A percentile compares a stretch with the other conserved stretches of the same genome.
Conservation (phyloP, 2,113 vertebrate genomes). For the Melanostigma gelatinosum region DNA sequence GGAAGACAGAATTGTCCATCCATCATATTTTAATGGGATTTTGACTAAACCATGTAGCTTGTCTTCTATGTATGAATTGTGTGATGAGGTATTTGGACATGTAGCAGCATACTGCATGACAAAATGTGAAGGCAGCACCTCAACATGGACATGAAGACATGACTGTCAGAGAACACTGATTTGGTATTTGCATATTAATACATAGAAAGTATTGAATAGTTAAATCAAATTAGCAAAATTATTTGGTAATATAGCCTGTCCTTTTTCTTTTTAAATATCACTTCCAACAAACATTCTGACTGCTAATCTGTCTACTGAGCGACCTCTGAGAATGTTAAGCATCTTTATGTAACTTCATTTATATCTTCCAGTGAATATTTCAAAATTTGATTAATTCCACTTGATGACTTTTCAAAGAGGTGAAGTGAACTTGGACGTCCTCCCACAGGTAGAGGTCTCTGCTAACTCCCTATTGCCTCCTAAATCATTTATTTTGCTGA, state of each 20-base stretch:
- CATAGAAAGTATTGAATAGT: background rate
- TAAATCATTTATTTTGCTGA: constrained; percentile 59
- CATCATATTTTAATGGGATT: constrained; percentile 49
- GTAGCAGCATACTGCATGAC: constrained; percentile 11
- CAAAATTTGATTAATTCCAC: constrained; percentile 48
- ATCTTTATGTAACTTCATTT: constrained; percentile 20
- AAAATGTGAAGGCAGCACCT: constrained; percentile 34
- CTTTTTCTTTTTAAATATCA: background rate
- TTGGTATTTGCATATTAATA: constrained; percentile 16
- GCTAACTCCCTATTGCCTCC: constrained; percentile 58
- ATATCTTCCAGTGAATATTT: constrained; percentile 13
- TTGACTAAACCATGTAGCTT: constrained; percentile 29
- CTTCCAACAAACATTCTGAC: background rate
- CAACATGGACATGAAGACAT: background rate
- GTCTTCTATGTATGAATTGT: constrained; percentile 12
- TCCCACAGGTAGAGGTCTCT: constrained; percentile 51
- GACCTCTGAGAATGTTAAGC: background rate
- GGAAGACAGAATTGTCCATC: constrained; percentile 11
- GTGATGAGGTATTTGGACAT: constrained; percentile 50
- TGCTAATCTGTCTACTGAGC: constrained; percentile 1
- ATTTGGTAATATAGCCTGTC: background rate
- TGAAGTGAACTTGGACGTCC: constrained; percentile 61
- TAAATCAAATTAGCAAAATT: background rate
- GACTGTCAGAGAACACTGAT: constrained; percentile 14
- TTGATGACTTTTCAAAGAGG: constrained; percentile 60